phyloP scores from a whole-genome alignment of 1,140 invertebrate genomes.

The Zeugodacus cucurbitae region DNA sequence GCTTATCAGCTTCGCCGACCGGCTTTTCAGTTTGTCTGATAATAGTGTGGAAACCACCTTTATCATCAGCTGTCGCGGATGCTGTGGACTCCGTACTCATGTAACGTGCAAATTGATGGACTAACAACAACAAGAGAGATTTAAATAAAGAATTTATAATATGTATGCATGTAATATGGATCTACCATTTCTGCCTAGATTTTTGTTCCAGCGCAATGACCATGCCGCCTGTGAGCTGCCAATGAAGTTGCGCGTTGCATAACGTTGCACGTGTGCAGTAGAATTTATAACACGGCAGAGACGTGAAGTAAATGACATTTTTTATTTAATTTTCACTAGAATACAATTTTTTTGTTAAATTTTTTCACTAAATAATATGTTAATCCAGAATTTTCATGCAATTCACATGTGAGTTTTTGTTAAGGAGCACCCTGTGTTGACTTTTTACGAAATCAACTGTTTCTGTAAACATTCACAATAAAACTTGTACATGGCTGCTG shows the following conservation, averaged over 20 bases:
- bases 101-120: not conserved
- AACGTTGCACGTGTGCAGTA: conserved; percentile 36
- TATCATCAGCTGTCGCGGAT: not conserved
- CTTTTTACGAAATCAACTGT: not conserved
- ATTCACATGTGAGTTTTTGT: not conserved
- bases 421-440: not conserved
- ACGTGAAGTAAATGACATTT: conserved; percentile 42
- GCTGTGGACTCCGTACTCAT: not conserved
- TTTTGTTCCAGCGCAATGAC: conserved; percentile 18
- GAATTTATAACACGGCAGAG: conserved; percentile 1
- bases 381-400: not conserved
- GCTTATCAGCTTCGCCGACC: conserved; percentile 71
- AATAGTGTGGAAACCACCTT: conserved; percentile 60
- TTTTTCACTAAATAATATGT: not conserved
- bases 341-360: not conserved
- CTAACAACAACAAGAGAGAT: not conserved
- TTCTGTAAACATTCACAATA: not conserved
- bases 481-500: not conserved
- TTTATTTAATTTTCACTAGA: not conserved
- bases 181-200: conserved; percentile 17
- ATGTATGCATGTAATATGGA: not conserved
- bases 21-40: conserved; percentile 70
- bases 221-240: not conserved
- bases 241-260: conserved; percentile 32
- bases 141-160: not conserved